A percentile compares a stretch with the other conserved stretches of the same genome.
Conservation (phyloP, 2,888 invertebrate species). For the Leptura quadrifasciata region DNA sequence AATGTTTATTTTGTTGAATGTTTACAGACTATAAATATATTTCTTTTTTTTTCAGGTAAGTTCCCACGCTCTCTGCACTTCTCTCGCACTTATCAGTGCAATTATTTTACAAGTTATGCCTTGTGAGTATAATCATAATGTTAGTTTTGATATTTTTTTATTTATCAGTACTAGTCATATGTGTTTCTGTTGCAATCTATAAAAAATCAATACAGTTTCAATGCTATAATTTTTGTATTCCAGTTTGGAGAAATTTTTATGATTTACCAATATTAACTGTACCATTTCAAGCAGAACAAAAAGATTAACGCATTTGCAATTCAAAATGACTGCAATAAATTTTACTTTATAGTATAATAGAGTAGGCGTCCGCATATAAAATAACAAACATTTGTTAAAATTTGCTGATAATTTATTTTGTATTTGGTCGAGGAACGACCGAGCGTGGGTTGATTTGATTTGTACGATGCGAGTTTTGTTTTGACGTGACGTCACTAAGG, state of each 20-base stretch:
- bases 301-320: slow-evolving; percentile 62
- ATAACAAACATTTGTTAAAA: slow-evolving; percentile 65
- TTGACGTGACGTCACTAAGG: slow-evolving; percentile 40
- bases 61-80: slow-evolving; percentile 11
- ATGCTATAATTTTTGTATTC: neutral
- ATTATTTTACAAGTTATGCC: neutral
- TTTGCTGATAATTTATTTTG: slow-evolving; percentile 62
- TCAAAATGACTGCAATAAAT: slow-evolving; percentile 60
- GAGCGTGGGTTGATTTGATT: slow-evolving; percentile 50
- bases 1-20: slow-evolving; percentile 4
- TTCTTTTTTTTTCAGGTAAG: slow-evolving; percentile 37
- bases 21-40: neutral
- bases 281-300: slow-evolving; percentile 39
- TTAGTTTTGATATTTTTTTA: too few species aligned
- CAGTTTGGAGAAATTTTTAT: slow-evolving; percentile 4
- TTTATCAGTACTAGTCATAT: neutral
- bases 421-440: slow-evolving; percentile 42
- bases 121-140: neutral
- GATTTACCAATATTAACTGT: slow-evolving; percentile 12
- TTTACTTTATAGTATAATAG: slow-evolving; percentile 56
- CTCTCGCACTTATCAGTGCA: neutral
- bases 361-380: slow-evolving; percentile 61
- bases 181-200: neutral
- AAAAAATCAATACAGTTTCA: neutral
- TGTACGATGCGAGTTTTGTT: slow-evolving; percentile 40